Evolutionary conservation across 2,113 vertebrate species (phyloP), one percentile per base, ranked within the genome.

Genomic region (Clarias batrachus): DNA sequence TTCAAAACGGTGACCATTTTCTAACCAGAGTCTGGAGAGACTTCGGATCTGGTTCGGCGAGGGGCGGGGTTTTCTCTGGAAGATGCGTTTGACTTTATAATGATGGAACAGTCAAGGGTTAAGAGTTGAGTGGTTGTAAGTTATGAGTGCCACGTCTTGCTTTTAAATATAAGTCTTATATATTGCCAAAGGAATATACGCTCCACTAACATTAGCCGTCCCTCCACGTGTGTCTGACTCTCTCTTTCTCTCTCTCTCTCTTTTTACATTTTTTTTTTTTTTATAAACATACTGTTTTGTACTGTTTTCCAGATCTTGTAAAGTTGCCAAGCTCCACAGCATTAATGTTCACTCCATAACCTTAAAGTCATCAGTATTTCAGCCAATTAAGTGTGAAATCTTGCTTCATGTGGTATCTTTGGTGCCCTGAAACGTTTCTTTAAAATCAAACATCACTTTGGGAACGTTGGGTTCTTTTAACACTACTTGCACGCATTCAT

Each of bases 91-190:
- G 65, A 81, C 65, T 87, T 59, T 30, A 84, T 54, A 63, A 68
- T 65, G 33, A 70, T 10, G 57, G 19, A 85, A 65, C 33, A 85
- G 57, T 52, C 48, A 76, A 84, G 33, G 70, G 60, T 77, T 79
- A 81, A 56, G 76, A 84, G 54, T 84, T n/a, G 56, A 84, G 52
- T 70, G 27, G 62, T 83, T 27, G 59, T 81, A 83, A 30, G 68
- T 59, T 82, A 68, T 33, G 79, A 89, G 85, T 85, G 82, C 85
- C 89, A 85, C 85, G 85, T 65, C 77, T 90, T 86, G 79, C 77
- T 84, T 83, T 54, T 70, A 84, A 33, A 63, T 86, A 74, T 84
- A 60, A 21, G 84, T 89, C 59, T 74, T 77, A 88, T 87, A 63
- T 87, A 87, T 86, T 86, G 68, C 70, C 62, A 88, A 86, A 84